A percentile compares a stretch with the other conserved stretches of the same genome.
Evolutionary conservation across 2,113 vertebrate species (phyloP).

Genomic region (Alethe castanea): DNA sequence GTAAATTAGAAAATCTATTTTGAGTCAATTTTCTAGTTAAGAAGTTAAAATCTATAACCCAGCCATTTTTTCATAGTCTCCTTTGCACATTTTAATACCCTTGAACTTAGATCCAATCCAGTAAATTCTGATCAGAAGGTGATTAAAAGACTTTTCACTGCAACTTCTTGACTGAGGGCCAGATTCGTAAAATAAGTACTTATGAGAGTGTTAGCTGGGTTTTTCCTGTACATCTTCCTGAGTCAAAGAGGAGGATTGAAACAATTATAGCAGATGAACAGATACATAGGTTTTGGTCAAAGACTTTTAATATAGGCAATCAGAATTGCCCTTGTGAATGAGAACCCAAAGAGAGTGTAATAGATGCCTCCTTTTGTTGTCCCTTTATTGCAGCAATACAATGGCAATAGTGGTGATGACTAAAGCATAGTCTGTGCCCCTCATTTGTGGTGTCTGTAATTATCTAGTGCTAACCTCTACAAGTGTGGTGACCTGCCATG

Average conservation of each 20-base stretch:
- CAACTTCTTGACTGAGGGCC: conserved; percentile 66
- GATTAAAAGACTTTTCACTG: conserved; percentile 73
- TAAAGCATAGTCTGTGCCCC: background rate
- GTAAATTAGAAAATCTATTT: conserved; percentile 99
- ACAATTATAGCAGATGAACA: background rate
- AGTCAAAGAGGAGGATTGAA: background rate
- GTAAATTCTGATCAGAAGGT: conserved; percentile 72
- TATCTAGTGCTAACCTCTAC: background rate
- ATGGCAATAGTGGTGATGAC: background rate
- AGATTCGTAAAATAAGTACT: conserved; percentile 58
- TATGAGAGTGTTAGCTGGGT: background rate
- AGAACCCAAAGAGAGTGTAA: background rate
- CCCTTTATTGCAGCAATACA: background rate
- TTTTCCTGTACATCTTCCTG: background rate
- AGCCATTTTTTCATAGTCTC: conserved; percentile 73
- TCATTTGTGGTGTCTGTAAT: background rate
- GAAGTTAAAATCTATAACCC: conserved; percentile 88
- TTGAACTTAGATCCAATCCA: conserved; percentile 77
- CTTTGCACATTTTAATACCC: conserved; percentile 81
- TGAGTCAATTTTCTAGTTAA: conserved; percentile 96
- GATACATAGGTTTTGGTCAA: background rate
- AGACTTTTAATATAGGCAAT: background rate
- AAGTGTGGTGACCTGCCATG: background rate
- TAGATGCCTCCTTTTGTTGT: background rate
- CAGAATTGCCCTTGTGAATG: background rate